phyloP scores from a whole-genome alignment of 2,888 invertebrate genomes.

The Biston stratarius region DNA sequence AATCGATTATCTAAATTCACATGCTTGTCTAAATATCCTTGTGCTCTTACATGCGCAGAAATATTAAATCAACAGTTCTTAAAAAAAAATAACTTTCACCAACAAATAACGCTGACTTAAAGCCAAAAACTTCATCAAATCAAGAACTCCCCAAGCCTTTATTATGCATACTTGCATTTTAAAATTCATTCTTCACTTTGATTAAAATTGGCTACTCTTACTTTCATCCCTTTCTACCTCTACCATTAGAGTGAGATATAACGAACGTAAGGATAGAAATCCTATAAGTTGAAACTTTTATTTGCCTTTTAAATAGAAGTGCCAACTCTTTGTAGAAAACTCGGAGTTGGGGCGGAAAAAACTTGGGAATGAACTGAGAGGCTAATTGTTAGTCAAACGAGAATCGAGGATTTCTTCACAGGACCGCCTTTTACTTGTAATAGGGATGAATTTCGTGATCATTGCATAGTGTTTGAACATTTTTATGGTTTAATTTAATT shows the following conservation, averaged over 20 bases:
- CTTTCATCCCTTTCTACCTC: constrained; percentile 25
- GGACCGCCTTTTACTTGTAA: constrained; percentile 15
- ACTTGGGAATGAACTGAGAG: constrained; percentile 41
- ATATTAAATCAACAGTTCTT: constrained; percentile 16
- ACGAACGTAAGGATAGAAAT: constrained; percentile 30
- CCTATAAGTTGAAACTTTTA: constrained; percentile 42
- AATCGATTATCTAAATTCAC: too few relatives aligned
- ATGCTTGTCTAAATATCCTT: too few relatives aligned
- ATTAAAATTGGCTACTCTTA: constrained; percentile 43
- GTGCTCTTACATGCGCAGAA: background rate
- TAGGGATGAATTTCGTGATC: constrained; percentile 20
- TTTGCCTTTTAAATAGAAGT: constrained; percentile 46
- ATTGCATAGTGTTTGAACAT: background rate
- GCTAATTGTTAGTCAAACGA: constrained; percentile 45
- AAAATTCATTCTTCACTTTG: constrained; percentile 45
- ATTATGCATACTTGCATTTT: constrained; percentile 46
- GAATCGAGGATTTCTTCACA: constrained; percentile 34
- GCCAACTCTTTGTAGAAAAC: constrained; percentile 44
- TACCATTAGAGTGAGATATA: constrained; percentile 9
- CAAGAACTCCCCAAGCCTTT: constrained; percentile 31
- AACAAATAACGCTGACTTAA: constrained; percentile 39
- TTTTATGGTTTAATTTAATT: background rate
- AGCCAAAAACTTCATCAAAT: constrained; percentile 41
- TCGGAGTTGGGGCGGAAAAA: constrained; percentile 30
- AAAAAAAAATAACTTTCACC: constrained; percentile 7